Conservation (phyloP, 2,797 vertebrate genomes). For the Eulemur mongoz region DNA sequence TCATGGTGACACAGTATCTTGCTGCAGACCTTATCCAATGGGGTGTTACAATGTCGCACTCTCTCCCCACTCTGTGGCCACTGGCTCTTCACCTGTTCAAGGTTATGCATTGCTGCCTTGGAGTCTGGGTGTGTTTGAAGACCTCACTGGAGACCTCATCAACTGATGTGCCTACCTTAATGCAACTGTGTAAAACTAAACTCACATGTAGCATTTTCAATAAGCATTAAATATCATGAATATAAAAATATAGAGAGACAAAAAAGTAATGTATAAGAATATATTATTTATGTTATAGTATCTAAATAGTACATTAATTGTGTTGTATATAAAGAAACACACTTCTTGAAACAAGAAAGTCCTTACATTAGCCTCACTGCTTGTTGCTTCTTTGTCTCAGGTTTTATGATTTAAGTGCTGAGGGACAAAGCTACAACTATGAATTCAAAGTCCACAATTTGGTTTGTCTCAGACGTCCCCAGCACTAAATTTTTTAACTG, state of each 20-base stretch:
- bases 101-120: neutral
- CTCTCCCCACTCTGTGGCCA: neutral
- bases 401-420: neutral
- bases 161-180: neutral
- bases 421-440: neutral
- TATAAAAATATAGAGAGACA: neutral
- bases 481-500: neutral
- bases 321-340: neutral
- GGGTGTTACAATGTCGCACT: neutral
- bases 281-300: neutral
- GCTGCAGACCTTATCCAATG: neutral
- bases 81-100: neutral
- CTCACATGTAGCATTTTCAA: neutral
- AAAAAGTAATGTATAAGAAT: neutral
- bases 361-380: neutral
- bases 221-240: neutral
- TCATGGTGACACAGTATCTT: constrained; percentile 22
- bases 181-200: neutral
- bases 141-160: neutral
- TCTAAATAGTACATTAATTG: neutral
- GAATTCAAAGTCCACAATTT: neutral
- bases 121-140: neutral
- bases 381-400: neutral
- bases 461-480: neutral
- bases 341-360: neutral